These are phyloP conservation scores for Leptocoma aspasia DNA, from an alignment of 2,113 vertebrate species.

Conservation along the genomic window DNA sequence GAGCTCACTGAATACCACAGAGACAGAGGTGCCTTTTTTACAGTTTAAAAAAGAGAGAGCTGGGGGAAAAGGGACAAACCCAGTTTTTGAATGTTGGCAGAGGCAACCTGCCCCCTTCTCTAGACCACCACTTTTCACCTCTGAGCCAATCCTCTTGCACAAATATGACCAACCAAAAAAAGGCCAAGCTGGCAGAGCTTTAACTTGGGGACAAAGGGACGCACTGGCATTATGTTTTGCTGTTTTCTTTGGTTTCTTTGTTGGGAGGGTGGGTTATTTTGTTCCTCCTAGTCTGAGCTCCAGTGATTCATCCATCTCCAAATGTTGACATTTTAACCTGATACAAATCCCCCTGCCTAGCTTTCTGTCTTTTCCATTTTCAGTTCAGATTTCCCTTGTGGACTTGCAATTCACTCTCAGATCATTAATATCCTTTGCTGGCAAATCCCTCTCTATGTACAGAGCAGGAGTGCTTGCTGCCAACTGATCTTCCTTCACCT, in stretches of 20 bases:
- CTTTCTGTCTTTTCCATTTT: constrained; percentile 53
- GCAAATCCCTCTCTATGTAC: constrained; percentile 42
- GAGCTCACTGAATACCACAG: background rate
- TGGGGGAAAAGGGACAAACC: background rate
- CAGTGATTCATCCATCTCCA: constrained; percentile 35
- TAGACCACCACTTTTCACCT: background rate
- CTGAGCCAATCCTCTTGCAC: background rate
- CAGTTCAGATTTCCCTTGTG: constrained; percentile 18
- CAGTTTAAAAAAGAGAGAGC: background rate
- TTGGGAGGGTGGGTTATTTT: background rate
- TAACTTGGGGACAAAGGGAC: background rate
- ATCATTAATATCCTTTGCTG: constrained; percentile 52
- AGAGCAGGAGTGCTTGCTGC: background rate
- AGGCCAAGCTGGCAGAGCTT: background rate
- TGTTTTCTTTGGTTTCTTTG: constrained; percentile 9
- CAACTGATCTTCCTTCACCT: constrained; percentile 35
- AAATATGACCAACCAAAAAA: background rate
- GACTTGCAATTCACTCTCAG: constrained; percentile 17
- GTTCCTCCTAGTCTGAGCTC: background rate
- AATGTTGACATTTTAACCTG: constrained; percentile 26
- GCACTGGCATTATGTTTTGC: background rate
- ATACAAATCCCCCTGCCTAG: constrained; percentile 14
- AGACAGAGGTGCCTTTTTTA: background rate
- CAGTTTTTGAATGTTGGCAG: background rate
- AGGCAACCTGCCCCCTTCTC: background rate